Evolutionary conservation across 2,113 vertebrate species (phyloP).

Genomic region (Vidua chalybeata): DNA sequence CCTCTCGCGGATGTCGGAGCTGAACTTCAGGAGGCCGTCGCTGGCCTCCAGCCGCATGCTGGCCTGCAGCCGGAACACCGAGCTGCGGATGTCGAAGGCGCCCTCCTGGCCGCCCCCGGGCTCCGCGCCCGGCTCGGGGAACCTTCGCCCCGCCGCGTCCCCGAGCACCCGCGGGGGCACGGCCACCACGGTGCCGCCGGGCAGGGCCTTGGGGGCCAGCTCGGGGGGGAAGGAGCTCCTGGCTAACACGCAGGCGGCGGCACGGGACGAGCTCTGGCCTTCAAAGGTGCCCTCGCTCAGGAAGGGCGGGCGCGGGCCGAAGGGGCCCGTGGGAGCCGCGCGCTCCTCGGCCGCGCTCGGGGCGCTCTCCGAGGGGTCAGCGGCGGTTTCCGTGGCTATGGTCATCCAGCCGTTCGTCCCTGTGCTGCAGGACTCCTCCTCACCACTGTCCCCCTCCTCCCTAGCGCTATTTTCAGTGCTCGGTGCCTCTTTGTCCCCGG

Average conservation of each 20-base stretch:
- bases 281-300: not conserved
- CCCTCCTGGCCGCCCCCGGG: not conserved
- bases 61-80: not conserved
- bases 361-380: not conserved
- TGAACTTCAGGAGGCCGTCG: not conserved
- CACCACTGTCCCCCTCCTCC: not conserved
- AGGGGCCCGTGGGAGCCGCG: accelerated
- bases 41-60: not conserved
- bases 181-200: not conserved
- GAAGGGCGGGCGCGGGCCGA: not conserved
- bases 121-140: accelerated
- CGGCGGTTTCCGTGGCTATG: not conserved
- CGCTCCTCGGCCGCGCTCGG: accelerated
- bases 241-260: accelerated
- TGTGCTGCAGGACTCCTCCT: not conserved
- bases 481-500: not conserved
- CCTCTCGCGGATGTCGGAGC: not conserved
- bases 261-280: accelerated
- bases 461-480: accelerated
- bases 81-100: not conserved
- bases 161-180: not conserved
- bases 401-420: not conserved
- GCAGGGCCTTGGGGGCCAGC: not conserved
- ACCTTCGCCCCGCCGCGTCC: accelerated
- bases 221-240: not conserved